phyloP scores from a whole-genome alignment of 2,113 vertebrate species.

The Melanocharis versteri region DNA sequence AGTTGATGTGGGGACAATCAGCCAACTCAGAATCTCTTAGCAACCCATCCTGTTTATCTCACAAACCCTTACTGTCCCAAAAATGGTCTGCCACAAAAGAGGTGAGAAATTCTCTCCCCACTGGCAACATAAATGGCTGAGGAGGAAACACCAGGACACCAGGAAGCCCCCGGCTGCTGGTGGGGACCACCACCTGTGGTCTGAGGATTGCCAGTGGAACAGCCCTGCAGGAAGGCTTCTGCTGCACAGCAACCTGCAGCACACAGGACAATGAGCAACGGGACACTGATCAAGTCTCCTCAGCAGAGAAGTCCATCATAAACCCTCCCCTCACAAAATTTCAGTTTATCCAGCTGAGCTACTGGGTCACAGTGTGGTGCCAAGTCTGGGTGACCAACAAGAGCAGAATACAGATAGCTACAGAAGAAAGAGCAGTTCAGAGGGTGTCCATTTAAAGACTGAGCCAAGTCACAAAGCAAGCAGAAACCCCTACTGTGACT shows the following conservation, averaged over 20 bases:
- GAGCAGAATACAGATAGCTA: background rate
- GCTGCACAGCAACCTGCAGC: background rate
- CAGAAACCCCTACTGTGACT: background rate
- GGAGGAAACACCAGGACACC: background rate
- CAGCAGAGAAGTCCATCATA: background rate
- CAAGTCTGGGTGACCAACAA: background rate
- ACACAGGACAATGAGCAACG: accelerated
- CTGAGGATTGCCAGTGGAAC: background rate
- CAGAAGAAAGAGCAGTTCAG: background rate
- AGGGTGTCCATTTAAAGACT: background rate
- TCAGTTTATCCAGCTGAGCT: background rate
- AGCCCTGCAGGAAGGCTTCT: background rate
- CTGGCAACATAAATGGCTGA: background rate
- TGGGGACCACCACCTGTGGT: background rate
- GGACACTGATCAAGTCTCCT: background rate
- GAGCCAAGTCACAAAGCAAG: background rate
- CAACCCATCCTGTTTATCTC: background rate
- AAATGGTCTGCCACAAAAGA: background rate
- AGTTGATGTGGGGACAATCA: background rate
- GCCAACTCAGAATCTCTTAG: background rate
- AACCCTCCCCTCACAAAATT: background rate
- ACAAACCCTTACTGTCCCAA: background rate
- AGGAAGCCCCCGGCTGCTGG: background rate
- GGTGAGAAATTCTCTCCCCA: background rate
- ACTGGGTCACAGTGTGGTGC: background rate